phyloP scores from a whole-genome alignment of 2,888 invertebrate genomes.

The Alloplasta piceator region DNA sequence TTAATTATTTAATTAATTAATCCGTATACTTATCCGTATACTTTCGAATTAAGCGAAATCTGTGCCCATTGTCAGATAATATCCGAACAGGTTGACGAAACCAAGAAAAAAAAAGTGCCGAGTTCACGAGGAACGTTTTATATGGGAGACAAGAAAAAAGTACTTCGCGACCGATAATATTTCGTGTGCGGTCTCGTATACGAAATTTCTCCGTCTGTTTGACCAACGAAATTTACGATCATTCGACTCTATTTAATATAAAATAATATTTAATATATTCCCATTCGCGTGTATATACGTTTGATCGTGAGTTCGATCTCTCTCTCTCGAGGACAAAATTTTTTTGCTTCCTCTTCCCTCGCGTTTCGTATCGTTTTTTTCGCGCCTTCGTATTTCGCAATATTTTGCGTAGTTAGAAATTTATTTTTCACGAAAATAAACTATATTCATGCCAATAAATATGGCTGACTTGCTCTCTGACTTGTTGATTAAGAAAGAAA shows the following conservation, averaged over 20 bases:
- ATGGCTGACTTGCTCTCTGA: background rate
- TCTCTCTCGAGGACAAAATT: background rate
- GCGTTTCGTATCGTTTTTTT: background rate
- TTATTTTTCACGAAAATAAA: background rate
- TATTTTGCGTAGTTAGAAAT: background rate
- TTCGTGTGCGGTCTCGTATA: slow-evolving; percentile 36
- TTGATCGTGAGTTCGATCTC: background rate
- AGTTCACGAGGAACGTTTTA: too few relatives aligned
- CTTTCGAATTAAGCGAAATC: too few relatives aligned
- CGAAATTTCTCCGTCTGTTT: slow-evolving; percentile 23
- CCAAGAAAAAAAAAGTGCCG: too few relatives aligned
- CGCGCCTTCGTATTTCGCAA: background rate
- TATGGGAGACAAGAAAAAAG: background rate
- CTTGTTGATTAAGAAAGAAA: background rate
- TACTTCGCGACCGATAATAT: slow-evolving; percentile 24
- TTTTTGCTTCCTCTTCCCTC: background rate
- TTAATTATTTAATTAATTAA: too few relatives aligned
- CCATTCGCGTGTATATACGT: slow-evolving; percentile 15
- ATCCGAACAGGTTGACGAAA: too few relatives aligned
- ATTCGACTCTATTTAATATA: slow-evolving; percentile 25
- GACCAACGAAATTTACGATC: slow-evolving; percentile 53
- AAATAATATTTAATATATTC: slow-evolving; percentile 52
- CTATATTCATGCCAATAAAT: background rate
- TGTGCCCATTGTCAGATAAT: too few relatives aligned
- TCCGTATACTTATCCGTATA: too few relatives aligned